Evolutionary conservation across 2,797 vertebrate species (phyloP), one percentile per base, ranked within the genome.

Genomic region (Chrysolophus pictus): DNA sequence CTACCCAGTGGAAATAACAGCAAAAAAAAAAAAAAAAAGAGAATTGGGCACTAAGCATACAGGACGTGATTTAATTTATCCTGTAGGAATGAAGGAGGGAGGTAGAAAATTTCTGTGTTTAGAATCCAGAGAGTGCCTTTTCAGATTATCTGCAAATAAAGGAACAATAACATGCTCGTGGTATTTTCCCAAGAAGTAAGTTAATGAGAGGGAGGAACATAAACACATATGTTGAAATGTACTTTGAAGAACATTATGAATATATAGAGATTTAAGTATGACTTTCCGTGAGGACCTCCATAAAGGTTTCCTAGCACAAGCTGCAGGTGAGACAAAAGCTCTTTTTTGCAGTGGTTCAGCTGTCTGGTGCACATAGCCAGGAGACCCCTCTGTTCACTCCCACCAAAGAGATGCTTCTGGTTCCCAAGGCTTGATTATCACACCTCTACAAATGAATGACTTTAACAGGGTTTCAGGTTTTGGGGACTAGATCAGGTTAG

Each of bases 121-220:
- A 81, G 86, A 24, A 62, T 92, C 63, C 49, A 56, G 83, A 81
- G 94, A 64, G 65, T 82, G 59, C 81, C 72, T 87, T 81, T 91
- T 88, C n/a, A 80, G 68, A 60, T 87, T 77, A 39, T 87, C 63
- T 88, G 85, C 62, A 77, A 73, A 68, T 64, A 85, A 77, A 93
- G 76, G 79, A 91, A 58, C 73, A 84, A 53, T 44, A 80, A 71
- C 42, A 37, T 0, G 0, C 76, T 72, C 53, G 29, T 64, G 41
- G n/a, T 92, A 49, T 85, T 91, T 95, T 80, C 37, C 73, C 72
- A 59, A 80, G 90, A 80, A 53, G 68, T 39, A 59, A 59, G 67
- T 72, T 88, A 81, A 88, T n/a, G 67, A 81, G 88, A 42, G 62
- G 72, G 59, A 93, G 70, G 84, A 85, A 83, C 46, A 39, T 63